Evolutionary conservation across 2,113 vertebrate genomes (phyloP), one percentile per base, ranked within the genome.

Genomic region (Rhynchomys soricoides): DNA sequence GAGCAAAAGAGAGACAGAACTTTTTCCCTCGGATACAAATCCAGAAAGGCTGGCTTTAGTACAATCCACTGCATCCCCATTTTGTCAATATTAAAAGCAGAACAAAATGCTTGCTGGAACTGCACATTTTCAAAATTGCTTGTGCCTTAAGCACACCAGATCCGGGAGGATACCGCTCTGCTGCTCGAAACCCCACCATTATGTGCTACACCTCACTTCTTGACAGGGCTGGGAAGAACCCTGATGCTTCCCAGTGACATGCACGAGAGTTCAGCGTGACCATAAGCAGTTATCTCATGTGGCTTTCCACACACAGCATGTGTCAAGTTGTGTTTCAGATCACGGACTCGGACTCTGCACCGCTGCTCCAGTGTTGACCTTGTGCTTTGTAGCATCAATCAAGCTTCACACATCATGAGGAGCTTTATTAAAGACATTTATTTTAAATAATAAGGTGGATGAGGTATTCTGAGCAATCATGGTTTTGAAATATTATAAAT

Each of bases 381-480:
- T 90, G 57, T 40, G 24, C 2, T 95, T 64, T 45, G 0, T 70
- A 74, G 22, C 59, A 48, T 64, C 9, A 19, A n/a, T 77, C 12
- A 52, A 48, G 81, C 29, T 78, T 86, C 91, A 90, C 48, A 62
- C 1, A 86, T 95, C 8, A 0, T 45, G 55, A 7, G n/a, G 85
- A 17, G 62, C 92, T 86, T 71, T 90, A 89, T 78, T 81, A 66
- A 97, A 95, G 79, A 13, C 93, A 91, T 93, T 95, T 85, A 74
- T 90, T 97, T 97, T 93, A 92, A 86, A 75, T 79, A 17, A 40
- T 24, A 96, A 95, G 66, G 16, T 70, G 79, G 21, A 4, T 93
- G 94, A 71, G 81, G 40, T 91, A 95, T 93, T 98, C 96, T 73
- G 26, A 55, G 93, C 75, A 75, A 29, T 78, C 12, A n/a, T 57